phyloP scores from a whole-genome alignment of 2,113 vertebrate genomes.

The Phalacrocorax carbo region DNA sequence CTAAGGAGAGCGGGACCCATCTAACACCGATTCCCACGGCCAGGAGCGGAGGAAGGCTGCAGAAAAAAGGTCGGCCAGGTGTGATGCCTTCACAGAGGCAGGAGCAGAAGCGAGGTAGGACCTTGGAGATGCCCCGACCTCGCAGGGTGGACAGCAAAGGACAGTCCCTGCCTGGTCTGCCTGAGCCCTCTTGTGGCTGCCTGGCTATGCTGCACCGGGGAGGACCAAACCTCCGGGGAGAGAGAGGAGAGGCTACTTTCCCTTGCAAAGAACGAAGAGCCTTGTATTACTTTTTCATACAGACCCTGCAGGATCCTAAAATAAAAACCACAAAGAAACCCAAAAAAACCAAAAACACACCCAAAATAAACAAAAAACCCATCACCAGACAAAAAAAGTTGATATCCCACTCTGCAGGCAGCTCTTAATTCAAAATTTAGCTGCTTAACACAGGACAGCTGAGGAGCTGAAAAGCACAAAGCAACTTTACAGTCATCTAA shows the following conservation, averaged over 20 bases:
- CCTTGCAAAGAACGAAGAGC: not conserved
- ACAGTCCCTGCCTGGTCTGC: not conserved
- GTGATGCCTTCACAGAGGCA: not conserved
- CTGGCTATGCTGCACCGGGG: not conserved
- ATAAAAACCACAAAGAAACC: too few relatives aligned
- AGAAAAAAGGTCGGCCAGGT: not conserved
- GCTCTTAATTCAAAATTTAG: not conserved
- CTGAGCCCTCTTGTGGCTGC: constrained; percentile 40
- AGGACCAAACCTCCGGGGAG: not conserved
- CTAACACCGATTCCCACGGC: not conserved
- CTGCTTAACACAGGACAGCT: not conserved
- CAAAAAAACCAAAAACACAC: too few relatives aligned
- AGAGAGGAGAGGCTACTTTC: not conserved
- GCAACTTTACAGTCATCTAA: not conserved
- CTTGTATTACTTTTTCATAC: accelerated
- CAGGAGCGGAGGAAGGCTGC: not conserved
- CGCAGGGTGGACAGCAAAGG: too few relatives aligned
- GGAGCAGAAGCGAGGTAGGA: not conserved
- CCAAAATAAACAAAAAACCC: too few relatives aligned
- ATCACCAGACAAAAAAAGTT: not conserved
- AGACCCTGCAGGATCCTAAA: not conserved
- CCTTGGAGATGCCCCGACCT: not conserved
- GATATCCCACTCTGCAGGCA: not conserved
- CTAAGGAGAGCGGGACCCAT: not conserved
- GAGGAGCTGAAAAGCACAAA: not conserved